Conservation (phyloP, 2,113 vertebrate species). For the Vanacampus margaritifer region DNA sequence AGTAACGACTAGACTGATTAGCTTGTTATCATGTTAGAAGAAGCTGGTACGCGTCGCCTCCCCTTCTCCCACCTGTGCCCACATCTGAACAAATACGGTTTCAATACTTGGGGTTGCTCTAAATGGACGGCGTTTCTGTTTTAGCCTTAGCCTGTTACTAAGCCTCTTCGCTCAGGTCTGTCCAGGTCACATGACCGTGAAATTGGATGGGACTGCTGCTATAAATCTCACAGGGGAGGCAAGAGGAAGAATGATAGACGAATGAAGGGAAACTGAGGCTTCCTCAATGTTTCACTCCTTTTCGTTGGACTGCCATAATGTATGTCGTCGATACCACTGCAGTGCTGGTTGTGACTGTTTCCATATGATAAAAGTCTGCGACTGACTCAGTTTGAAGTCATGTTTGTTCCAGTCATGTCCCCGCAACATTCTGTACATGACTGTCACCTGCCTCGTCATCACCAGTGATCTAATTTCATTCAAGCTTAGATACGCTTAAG, state of each 20-base stretch:
- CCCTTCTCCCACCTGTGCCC: neutral
- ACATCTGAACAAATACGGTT: neutral
- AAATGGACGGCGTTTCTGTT: too few relatives aligned
- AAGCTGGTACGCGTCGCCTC: conserved; percentile 3
- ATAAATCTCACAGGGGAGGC: conserved; percentile 46
- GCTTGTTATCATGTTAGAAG: conserved; percentile 5
- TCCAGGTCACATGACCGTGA: conserved; percentile 68
- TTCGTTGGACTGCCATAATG: neutral
- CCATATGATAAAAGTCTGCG: neutral
- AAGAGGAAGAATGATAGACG: conserved; percentile 5
- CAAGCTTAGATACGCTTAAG: conserved; percentile 11
- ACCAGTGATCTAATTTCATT: conserved; percentile 31
- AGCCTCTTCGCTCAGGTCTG: conserved; percentile 62
- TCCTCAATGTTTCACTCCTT: neutral
- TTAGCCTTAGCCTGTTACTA: conserved; percentile 43
- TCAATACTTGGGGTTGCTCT: too few relatives aligned
- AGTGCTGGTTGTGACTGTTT: neutral
- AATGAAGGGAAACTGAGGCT: conserved; percentile 25
- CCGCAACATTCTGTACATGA: neutral
- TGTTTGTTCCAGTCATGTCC: neutral
- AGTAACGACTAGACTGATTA: neutral
- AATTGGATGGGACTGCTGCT: conserved; percentile 53
- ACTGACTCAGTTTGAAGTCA: neutral
- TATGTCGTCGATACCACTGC: neutral
- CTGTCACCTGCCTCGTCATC: conserved; percentile 2